Conservation (phyloP, 2,113 vertebrate genomes). For the Centropristis striata region DNA sequence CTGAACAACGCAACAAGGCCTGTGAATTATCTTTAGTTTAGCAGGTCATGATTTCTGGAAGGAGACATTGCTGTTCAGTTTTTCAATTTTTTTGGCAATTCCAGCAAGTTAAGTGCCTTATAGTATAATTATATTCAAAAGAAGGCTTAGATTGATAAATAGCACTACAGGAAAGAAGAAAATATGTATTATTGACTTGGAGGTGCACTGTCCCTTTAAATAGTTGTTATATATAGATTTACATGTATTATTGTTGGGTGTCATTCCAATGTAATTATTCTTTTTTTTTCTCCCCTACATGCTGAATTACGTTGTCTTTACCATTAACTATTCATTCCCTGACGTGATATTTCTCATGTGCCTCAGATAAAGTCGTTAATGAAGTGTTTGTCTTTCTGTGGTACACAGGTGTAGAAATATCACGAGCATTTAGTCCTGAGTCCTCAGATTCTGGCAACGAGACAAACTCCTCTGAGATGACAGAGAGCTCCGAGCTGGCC, state of each 20-base stretch:
- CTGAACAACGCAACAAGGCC: no score
- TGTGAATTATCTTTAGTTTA: no score
- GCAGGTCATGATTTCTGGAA: no score
- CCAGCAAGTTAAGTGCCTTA: no score
- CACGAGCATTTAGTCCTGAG: constrained; percentile 97
- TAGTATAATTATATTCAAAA: no score
- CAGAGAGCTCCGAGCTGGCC: constrained; percentile 96
- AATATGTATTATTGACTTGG: no score
- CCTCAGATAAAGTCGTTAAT: constrained; percentile 85
- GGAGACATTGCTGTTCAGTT: no score
- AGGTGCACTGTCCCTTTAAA: background rate
- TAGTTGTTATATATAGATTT: constrained; percentile 4
- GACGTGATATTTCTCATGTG: constrained; percentile 75
- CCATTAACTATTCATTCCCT: constrained; percentile 60
- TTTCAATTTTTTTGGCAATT: no score
- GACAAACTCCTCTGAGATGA: constrained; percentile 99
- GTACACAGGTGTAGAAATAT: constrained; percentile 97
- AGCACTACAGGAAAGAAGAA: no score
- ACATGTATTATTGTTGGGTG: constrained; percentile 15
- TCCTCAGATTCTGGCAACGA: constrained; percentile 99
- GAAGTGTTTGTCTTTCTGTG: constrained; percentile 90
- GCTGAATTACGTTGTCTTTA: constrained; percentile 6
- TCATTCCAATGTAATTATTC: background rate
- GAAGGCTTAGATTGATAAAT: no score
- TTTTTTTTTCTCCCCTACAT: background rate